Conservation (phyloP, 2,888 invertebrate genomes). For the Orthonevra nobilis region DNA sequence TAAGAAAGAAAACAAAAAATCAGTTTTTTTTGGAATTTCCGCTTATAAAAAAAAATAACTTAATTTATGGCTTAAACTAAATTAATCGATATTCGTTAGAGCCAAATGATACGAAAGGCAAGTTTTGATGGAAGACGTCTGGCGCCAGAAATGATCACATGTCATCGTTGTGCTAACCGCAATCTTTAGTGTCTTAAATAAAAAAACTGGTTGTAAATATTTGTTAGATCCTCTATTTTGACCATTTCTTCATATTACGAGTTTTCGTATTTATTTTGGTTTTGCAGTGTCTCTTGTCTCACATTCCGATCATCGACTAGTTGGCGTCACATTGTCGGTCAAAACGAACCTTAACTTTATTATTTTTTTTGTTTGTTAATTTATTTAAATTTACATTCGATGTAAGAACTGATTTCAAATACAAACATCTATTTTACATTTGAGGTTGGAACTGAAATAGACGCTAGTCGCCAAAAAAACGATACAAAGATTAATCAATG, state of each 20-base stretch:
- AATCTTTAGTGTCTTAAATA: conserved; percentile 34
- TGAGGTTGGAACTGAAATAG: conserved; percentile 7
- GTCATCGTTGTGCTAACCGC: conserved; percentile 12
- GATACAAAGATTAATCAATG: no score
- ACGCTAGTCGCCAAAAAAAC: not conserved
- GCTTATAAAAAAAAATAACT: conserved; percentile 3
- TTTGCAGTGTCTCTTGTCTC: conserved; percentile 4
- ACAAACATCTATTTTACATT: conserved; percentile 19
- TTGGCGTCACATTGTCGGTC: conserved; percentile 44
- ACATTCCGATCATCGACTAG: conserved; percentile 27
- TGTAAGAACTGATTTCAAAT: conserved; percentile 44
- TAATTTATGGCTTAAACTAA: not conserved
- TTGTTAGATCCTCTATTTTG: conserved; percentile 13
- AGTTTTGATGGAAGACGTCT: conserved; percentile 24
- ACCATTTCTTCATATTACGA: conserved; percentile 7
- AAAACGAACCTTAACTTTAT: conserved; percentile 28
- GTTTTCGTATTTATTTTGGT: not conserved
- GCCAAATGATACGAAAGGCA: conserved; percentile 25
- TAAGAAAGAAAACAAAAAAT: no score
- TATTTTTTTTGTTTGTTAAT: no score
- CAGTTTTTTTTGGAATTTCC: conserved; percentile 26
- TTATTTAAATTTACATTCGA: conserved; percentile 5
- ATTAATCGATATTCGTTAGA: conserved; percentile 30
- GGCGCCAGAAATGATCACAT: conserved; percentile 42
- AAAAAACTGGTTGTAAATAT: conserved; percentile 40